Conservation (phyloP, 2,797 vertebrate genomes). For the Ficedula albicollis region DNA sequence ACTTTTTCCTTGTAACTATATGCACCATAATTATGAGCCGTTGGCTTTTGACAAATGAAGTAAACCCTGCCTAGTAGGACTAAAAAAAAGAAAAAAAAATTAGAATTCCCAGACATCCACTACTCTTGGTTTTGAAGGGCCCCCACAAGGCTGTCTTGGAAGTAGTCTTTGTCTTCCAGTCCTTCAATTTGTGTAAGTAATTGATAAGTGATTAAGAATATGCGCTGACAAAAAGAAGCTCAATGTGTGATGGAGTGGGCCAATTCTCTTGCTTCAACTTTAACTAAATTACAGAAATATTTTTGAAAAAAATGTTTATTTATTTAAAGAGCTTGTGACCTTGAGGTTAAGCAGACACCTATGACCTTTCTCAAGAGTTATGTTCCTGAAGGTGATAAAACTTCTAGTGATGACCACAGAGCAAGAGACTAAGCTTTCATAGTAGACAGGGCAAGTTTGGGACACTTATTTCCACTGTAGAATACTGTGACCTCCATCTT, state of each 20-base stretch:
- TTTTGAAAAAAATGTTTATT: neutral
- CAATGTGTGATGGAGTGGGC: constrained; percentile 5
- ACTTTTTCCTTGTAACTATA: neutral
- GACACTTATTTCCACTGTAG: neutral
- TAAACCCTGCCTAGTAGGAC: neutral
- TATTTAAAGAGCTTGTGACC: neutral
- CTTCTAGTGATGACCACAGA: neutral
- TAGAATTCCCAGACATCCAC: neutral
- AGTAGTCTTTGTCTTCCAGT: constrained; percentile 24
- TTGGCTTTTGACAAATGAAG: neutral
- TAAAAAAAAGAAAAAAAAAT: neutral
- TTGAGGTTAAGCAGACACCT: neutral
- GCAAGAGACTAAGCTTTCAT: neutral
- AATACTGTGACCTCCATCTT: neutral
- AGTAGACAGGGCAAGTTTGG: neutral
- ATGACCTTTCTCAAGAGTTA: neutral
- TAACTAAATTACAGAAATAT: constrained; percentile 5
- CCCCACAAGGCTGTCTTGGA: neutral
- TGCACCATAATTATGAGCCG: neutral
- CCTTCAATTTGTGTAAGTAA: constrained; percentile 50
- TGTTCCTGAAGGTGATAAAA: neutral
- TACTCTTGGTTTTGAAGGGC: neutral
- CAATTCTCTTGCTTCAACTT: constrained; percentile 42
- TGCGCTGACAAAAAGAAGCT: constrained; percentile 47
- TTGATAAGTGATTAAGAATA: constrained; percentile 53